Conservation (phyloP, 2,797 vertebrate genomes). For the Gymnopithys bicolor region DNA sequence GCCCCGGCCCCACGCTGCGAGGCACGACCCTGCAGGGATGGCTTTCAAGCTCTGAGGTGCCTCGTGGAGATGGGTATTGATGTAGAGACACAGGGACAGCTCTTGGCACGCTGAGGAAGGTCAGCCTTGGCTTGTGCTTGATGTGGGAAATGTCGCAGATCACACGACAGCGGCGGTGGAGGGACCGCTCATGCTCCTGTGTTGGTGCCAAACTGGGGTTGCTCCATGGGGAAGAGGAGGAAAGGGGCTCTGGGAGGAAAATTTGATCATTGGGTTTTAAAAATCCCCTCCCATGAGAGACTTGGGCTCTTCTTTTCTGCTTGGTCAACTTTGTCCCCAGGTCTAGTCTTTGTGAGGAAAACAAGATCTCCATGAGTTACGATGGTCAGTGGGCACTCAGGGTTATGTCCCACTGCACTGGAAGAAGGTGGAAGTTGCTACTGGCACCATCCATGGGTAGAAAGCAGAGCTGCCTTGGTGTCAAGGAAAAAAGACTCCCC, state of each 20-base stretch:
- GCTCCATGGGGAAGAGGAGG: neutral
- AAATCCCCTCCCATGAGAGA: neutral
- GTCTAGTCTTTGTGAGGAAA: neutral
- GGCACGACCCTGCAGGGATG: neutral
- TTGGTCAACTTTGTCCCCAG: neutral
- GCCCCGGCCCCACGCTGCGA: neutral
- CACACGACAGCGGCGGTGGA: fast-evolving
- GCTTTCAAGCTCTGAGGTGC: neutral
- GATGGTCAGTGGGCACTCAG: fast-evolving
- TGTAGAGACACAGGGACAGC: fast-evolving
- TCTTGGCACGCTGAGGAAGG: neutral
- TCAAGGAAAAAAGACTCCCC: neutral
- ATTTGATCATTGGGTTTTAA: neutral
- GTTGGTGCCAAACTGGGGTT: neutral
- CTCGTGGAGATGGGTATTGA: neutral
- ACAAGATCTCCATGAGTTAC: neutral
- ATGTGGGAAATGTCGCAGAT: neutral
- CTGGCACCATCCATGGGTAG: neutral
- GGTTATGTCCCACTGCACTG: neutral
- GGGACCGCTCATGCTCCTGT: fast-evolving
- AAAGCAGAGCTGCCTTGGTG: neutral
- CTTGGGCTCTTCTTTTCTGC: neutral
- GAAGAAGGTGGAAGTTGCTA: neutral
- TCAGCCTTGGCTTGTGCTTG: neutral
- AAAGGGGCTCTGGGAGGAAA: neutral